Evolutionary conservation across 2,888 invertebrate species (phyloP).

Genomic region (Synanthedon myopaeformis): DNA sequence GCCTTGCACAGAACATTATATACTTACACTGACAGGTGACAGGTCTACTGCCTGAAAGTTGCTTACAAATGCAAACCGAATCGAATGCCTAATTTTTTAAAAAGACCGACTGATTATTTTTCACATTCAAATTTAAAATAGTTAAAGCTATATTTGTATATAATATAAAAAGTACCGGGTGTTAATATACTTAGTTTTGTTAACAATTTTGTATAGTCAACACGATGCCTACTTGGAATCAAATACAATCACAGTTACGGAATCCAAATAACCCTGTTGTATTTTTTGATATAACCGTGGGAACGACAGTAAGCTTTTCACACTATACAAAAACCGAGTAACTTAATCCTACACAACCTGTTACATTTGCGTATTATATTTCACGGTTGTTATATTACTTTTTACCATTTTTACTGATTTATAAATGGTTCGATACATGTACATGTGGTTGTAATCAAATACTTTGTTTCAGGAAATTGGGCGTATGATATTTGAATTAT

Average conservation of each 20-base stretch:
- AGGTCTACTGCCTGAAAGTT: no score
- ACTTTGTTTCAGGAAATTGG: constrained; percentile 84
- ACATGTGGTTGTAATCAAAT: background rate
- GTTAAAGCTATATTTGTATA: no score
- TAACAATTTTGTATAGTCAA: background rate
- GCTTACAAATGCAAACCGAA: no score
- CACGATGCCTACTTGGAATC: constrained; percentile 93
- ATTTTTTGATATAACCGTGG: constrained; percentile 97
- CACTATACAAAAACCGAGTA: background rate
- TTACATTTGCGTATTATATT: background rate
- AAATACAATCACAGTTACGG: constrained; percentile 89
- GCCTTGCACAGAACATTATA: no score
- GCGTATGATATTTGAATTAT: constrained; percentile 97
- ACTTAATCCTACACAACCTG: background rate
- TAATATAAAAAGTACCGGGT: no score
- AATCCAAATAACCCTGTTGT: constrained; percentile 98
- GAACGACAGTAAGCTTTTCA: constrained; percentile 80
- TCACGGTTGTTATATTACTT: background rate
- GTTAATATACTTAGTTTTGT: background rate
- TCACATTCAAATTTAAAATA: no score
- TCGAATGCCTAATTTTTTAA: no score
- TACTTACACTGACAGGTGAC: no score
- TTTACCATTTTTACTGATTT: background rate
- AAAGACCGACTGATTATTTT: no score
- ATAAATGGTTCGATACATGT: background rate